Base-by-base conservation (phyloP, 2,888 invertebrate genomes). In the Tipula helvola region DNA sequence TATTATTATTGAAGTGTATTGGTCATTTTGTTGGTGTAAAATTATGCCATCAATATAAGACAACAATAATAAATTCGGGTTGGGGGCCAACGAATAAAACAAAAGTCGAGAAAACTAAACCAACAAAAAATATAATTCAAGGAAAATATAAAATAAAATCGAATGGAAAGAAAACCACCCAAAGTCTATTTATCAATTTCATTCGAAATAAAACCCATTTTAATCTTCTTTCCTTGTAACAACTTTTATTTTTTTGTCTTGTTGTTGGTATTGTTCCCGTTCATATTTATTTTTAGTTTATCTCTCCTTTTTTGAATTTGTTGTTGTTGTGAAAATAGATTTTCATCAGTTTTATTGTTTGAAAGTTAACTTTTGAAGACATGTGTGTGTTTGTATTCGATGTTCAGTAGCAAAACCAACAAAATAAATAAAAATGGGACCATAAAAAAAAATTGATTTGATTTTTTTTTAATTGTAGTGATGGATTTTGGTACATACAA, bases 181-280 rank as follows among this genome's bases (percentile, higher is more conserved):
- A 71, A 71, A 71, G 71, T 71, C 71, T 71, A 71, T 71, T 71
- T 71, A 71, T 71, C 71, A 71, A 71, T 71, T 71, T 71, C 71
- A 71, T 71, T 71, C 28, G 71, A 28, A 71, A 71, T 71, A 71
- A 71, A 71, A 71, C 28, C 71, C 71, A 71, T 71, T 71, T 71
- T 28, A 71, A 71, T 71, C 71, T 71, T 71, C 71, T 71, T 71
- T 52, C 28, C 71, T 71, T 71, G 71, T 71, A 71, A 71, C 18
- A 71, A 71, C 28, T 71, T 71, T 71, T 71, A 4, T 52, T 52
- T 52, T 16, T 52, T 71, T 71, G 71, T 71, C 28, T 71, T 71
- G 71, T 71, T 71, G 71, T 71, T 28, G 28, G 28, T 71, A 71
- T 71, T 71, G 71, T 71, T 71, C 71, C 71, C 28, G 28, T 71